Evolutionary conservation across 2,888 invertebrate species (phyloP).

Genomic region (Tryphoninae sp.): DNA sequence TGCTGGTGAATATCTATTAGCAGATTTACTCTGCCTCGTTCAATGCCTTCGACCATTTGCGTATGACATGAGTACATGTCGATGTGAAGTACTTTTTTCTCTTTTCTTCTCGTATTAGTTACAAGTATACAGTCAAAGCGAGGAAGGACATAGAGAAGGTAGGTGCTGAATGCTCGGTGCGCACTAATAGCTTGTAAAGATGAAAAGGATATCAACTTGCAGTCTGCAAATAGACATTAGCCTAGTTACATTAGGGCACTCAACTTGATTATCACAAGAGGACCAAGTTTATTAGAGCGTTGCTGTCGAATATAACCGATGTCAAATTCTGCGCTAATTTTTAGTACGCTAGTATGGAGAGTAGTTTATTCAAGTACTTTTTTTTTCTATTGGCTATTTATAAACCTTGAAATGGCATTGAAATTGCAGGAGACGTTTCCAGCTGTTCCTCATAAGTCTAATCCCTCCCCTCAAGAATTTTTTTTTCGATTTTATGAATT

Average conservation of each 20-base stretch:
- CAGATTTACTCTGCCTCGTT: too few species aligned
- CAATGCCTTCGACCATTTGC: too few species aligned
- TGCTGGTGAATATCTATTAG: too few species aligned
- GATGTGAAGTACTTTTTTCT: too few species aligned
- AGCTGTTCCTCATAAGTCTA: not conserved
- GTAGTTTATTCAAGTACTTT: not conserved
- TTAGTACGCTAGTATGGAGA: not conserved
- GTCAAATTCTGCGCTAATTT: not conserved
- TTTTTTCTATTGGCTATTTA: not conserved
- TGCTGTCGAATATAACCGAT: not conserved
- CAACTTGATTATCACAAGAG: slow-evolving; percentile 23
- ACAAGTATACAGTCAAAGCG: not conserved
- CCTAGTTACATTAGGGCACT: slow-evolving; percentile 19
- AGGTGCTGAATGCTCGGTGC: slow-evolving; percentile 2
- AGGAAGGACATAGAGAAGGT: not conserved
- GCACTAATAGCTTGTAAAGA: slow-evolving; percentile 9
- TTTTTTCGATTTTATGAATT: not conserved
- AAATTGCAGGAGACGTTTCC: not conserved
- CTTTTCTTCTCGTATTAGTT: too few species aligned
- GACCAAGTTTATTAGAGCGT: not conserved
- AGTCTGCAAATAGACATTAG: slow-evolving; percentile 32
- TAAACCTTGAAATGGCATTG: not conserved
- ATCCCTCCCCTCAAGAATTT: too few species aligned
- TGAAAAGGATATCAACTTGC: slow-evolving; percentile 1
- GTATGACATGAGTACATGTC: too few species aligned